Base-by-base conservation (phyloP, 2,888 invertebrate genomes). In the Eretmocerus hayati region DNA sequence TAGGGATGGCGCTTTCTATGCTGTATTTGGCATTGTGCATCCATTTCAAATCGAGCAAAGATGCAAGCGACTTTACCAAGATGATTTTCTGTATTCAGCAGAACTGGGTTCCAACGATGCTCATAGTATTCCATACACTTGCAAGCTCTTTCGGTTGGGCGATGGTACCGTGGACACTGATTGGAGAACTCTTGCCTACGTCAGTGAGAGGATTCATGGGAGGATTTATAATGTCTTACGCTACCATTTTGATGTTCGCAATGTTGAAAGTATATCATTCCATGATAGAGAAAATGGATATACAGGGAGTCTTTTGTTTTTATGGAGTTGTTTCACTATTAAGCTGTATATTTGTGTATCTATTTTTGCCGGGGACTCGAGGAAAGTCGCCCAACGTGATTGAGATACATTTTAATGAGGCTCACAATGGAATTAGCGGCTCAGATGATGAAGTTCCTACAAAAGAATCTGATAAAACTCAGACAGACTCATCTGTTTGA, bases 91-190 rank as follows among this genome's bases (percentile, higher is more conserved):
- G n/a, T n/a, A n/a, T n/a, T n/a, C n/a, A n/a, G n/a, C 63, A 65
- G 44, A 69, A 72, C 38, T 73, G 74, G 62, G 50, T 77, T 6
- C 57, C 75, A 2, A 57, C 78, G 13, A 60, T 74, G 4, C 73
- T 75, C 40, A 64, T 79, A 6, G 62, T 79, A 16, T 67, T 73
- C 5, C 79, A 77, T 61, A 75, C 78, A 5, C 74, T 74, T 50
- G 74, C 74, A 53, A 75, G 78, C 56, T 73, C 77, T 1, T 56
- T 79, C 6, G 80, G 80, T 1, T 73, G 76, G 58, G 61, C 77
- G 43, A 75, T 77, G 6, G 77, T 80, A 46, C 80, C 80, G 1
- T 81, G 81, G 81, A 76, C 79, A 3, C 58, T 80, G 20, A 76
- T 78, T 19, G 71, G 72, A 5, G 79, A 79, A 64, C 58, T 80